Percentiles rank a stretch among this genome's conserved stretches.
phyloP scores from a whole-genome alignment of 2,113 vertebrate species.

The Pitta sordida region DNA sequence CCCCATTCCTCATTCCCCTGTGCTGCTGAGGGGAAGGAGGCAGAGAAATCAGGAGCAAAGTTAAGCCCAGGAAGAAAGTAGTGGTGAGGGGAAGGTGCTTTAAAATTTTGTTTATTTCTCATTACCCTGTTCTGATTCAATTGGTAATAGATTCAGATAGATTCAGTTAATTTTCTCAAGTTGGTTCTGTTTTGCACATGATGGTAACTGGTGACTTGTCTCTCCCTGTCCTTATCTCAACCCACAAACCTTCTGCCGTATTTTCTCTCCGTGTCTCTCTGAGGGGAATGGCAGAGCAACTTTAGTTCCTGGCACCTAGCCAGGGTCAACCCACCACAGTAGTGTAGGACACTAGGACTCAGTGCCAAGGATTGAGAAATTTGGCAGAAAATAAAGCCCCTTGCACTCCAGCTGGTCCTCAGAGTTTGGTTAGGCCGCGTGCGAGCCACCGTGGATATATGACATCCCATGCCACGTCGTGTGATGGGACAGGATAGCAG shows the following conservation, averaged over 20 bases:
- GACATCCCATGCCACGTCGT: no score
- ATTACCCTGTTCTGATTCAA: not conserved
- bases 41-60: not conserved
- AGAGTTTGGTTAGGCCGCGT: not conserved
- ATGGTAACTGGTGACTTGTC: not conserved
- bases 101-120: not conserved
- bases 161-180: not conserved
- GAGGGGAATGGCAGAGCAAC: not conserved
- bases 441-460: no score
- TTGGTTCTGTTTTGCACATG: not conserved
- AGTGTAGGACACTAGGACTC: not conserved
- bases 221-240: not conserved
- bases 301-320: not conserved
- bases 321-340: not conserved
- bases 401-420: not conserved
- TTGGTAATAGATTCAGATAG: not conserved
- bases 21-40: not conserved
- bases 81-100: no score
- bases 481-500: no score
- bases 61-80: not conserved
- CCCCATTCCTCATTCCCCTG: not conserved
- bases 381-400: not conserved
- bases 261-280: not conserved
- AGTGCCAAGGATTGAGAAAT: not conserved
- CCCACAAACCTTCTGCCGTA: rapidly evolving